Percentiles rank a stretch among this genome's conserved stretches.
Conservation (phyloP, 2,113 vertebrate genomes). For the Platichthys flesus region DNA sequence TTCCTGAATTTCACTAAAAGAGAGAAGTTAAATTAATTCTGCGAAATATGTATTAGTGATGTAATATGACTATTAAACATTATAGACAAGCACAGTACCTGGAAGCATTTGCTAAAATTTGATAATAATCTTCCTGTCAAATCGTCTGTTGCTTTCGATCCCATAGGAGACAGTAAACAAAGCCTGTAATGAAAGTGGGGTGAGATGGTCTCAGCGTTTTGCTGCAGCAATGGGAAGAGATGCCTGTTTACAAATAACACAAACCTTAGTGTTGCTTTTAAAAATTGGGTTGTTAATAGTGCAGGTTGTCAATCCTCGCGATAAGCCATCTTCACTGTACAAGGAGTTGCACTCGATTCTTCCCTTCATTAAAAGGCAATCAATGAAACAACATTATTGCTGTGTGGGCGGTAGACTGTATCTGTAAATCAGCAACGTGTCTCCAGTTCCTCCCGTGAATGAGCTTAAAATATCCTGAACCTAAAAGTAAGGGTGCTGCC, state of each 20-base stretch:
- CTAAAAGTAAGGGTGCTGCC: too few relatives aligned
- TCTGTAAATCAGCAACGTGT: too few relatives aligned
- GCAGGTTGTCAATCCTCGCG: conserved; percentile 71
- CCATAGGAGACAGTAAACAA: conserved; percentile 76
- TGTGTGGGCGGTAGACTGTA: too few relatives aligned
- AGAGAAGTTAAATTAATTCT: not conserved
- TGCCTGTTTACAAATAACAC: not conserved
- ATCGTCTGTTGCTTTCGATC: conserved; percentile 57
- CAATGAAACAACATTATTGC: not conserved
- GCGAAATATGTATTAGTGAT: not conserved
- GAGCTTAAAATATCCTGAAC: too few relatives aligned
- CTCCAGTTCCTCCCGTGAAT: too few relatives aligned
- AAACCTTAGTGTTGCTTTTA: conserved; percentile 71
- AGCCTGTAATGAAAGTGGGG: conserved; percentile 57
- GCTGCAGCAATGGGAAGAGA: not conserved
- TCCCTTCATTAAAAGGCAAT: not conserved
- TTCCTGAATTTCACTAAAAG: conserved; percentile 72
- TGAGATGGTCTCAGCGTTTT: not conserved
- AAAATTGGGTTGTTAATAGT: conserved; percentile 84
- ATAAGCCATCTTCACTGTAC: conserved; percentile 51
- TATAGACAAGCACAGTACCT: conserved; percentile 64
- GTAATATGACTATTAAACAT: not conserved
- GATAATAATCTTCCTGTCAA: conserved; percentile 56
- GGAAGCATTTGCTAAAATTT: conserved; percentile 66
- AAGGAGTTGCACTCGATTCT: conserved; percentile 73